A percentile compares a stretch with the other conserved stretches of the same genome.
phyloP scores from a whole-genome alignment of 1,140 invertebrate genomes.

The Spodoptera frugiperda region DNA sequence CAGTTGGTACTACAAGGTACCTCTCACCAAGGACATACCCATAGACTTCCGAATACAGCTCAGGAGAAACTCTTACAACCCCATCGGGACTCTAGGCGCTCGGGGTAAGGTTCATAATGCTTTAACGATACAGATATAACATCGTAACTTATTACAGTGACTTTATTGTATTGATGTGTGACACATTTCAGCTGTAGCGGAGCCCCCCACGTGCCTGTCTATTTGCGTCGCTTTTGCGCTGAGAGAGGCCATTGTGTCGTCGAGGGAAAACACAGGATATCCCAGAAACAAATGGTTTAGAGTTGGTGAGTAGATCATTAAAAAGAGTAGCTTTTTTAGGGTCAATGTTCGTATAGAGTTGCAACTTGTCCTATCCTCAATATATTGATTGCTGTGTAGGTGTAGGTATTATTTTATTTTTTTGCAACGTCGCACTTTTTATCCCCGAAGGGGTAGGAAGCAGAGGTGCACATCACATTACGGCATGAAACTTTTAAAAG shows the following conservation, averaged over 20 bases:
- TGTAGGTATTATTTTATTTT: too few relatives aligned
- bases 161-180: too few relatives aligned
- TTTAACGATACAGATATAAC: not conserved
- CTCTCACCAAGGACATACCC: constrained; percentile 55
- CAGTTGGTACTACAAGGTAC: constrained; percentile 90
- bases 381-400: too few relatives aligned
- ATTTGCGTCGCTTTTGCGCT: constrained; percentile 65
- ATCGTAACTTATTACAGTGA: too few relatives aligned
- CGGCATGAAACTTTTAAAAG: too few relatives aligned
- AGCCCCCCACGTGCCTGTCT: constrained; percentile 65
- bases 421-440: too few relatives aligned
- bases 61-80: constrained; percentile 90
- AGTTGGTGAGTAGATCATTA: constrained; percentile 55
- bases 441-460: too few relatives aligned
- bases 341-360: not conserved
- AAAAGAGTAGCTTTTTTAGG: not conserved
- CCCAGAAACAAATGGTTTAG: constrained; percentile 65
- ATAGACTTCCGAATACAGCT: constrained; percentile 89
- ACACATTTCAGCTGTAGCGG: constrained; percentile 58
- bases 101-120: constrained; percentile 87
- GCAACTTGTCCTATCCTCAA: not conserved
- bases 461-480: too few relatives aligned
- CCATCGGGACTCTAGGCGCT: constrained; percentile 90
- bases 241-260: constrained; percentile 62
- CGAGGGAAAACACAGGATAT: constrained; percentile 62